Base-by-base conservation (phyloP, 2,888 invertebrate genomes). In the Thelaira solivaga region DNA sequence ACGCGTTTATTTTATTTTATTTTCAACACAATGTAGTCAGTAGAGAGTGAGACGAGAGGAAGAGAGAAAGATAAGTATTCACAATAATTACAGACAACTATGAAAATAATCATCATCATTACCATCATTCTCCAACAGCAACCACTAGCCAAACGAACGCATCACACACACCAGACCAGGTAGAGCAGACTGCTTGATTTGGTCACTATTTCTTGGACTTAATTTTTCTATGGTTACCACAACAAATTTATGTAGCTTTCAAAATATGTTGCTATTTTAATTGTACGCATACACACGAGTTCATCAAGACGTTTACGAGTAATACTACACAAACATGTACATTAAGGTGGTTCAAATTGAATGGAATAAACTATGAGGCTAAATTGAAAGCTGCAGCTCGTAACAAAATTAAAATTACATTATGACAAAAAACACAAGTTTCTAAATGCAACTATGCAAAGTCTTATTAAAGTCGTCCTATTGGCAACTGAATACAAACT, bases 1-100 rank as follows among this genome's bases (percentile, higher is more conserved):
- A 82, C 82, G 82, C 84, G 74, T 81, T 78, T 67, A 76, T 78
- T 80, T 79, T 62, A 61, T 73, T 36, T 73, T 31, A 49, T 49
- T 57, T 7, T 39, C 47, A 59, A 49, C 49, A 69, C 49, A 31
- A 24, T 7, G 13, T 4, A 24, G n/a, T 29, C 16, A n/a, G 16
- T 4, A 31, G n/a, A 13, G 34, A 36, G 34, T 4, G 34, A 13
- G n/a, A 36, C 11, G 10, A 13, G 57, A 49, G 16, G 20, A 31
- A 39, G 59, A 31, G 59, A 41, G 31, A 41, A 49, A 69, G 49
- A 51, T 59, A 13, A 29, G 11, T n/a, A 29, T 34, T 11, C n/a
- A 49, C 65, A 20, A 22, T 36, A 45, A 22, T 43, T 16, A 11
- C n/a, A n/a, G 5, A 11, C 43, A 53, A 22, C 20, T 45, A 68